These are phyloP conservation scores for Alfaro cultratus DNA, from an alignment of 2,797 vertebrate species.

Conservation along the genomic window DNA sequence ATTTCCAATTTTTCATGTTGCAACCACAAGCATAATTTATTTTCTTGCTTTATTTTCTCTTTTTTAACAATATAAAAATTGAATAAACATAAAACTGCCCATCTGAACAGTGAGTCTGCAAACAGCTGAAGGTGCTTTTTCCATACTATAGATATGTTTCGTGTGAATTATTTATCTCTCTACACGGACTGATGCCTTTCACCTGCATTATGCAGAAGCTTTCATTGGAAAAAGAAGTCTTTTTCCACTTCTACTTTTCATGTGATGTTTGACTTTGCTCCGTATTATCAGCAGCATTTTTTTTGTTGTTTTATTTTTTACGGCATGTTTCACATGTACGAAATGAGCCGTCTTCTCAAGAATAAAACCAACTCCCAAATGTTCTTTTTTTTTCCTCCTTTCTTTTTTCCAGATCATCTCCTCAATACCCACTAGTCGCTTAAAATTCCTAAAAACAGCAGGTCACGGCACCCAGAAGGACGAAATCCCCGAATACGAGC, in stretches of 20 bases:
- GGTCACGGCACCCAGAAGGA: slow-evolving; percentile 98
- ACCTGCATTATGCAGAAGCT: background rate
- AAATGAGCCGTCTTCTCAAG: background rate
- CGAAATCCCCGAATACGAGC: slow-evolving; percentile 96
- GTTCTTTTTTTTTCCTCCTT: accelerated
- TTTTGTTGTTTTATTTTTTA: background rate
- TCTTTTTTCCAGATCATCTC: slow-evolving; percentile 88
- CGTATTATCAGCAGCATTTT: background rate
- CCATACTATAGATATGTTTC: background rate
- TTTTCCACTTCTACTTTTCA: background rate
- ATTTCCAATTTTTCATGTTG: background rate
- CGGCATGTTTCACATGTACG: background rate
- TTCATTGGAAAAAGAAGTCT: background rate
- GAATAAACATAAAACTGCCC: background rate
- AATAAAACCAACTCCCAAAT: slow-evolving; percentile 16
- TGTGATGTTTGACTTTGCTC: background rate
- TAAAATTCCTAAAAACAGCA: slow-evolving; percentile 97
- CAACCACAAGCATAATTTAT: background rate
- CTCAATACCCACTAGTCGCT: slow-evolving; percentile 93
- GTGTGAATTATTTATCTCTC: slow-evolving; percentile 2
- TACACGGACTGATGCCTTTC: background rate
- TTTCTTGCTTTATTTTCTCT: background rate
- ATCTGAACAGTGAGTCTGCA: background rate
- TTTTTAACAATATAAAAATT: background rate
- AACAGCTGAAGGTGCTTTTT: background rate